phyloP scores from a whole-genome alignment of 2,797 vertebrate genomes.

The Leptatherina wallacei region DNA sequence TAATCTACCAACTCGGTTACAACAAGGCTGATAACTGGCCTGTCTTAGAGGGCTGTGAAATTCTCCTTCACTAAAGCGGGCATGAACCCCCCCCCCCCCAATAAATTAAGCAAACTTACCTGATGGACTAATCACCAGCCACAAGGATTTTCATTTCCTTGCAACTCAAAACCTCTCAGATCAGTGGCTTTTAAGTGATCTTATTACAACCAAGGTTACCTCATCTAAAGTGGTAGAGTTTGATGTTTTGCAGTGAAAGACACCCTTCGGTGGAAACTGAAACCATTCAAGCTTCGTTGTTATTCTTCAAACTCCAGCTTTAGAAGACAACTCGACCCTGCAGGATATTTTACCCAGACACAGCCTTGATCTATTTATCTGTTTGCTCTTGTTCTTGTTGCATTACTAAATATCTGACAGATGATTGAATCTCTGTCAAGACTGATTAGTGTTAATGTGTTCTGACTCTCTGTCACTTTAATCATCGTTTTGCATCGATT shows the following conservation, averaged over 20 bases:
- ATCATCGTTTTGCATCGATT: slow-evolving; percentile 15
- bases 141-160: neutral
- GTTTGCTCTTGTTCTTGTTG: slow-evolving; percentile 11
- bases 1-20: too few species aligned
- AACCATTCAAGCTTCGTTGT: neutral
- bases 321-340: neutral
- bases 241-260: neutral
- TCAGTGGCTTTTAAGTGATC: neutral
- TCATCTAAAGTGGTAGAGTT: neutral
- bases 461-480: slow-evolving; percentile 23
- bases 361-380: neutral
- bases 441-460: slow-evolving; percentile 28
- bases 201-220: neutral
- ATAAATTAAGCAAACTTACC: neutral
- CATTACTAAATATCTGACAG: slow-evolving; percentile 6
- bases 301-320: neutral
- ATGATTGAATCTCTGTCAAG: slow-evolving; percentile 19
- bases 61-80: too few species aligned
- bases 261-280: neutral
- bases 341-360: neutral
- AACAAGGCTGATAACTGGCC: too few species aligned
- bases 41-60: too few species aligned
- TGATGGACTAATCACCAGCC: neutral
- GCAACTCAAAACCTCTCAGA: neutral
- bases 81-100: neutral